Conservation (phyloP, 2,888 invertebrate genomes). For the Cheilosia scutellata region DNA sequence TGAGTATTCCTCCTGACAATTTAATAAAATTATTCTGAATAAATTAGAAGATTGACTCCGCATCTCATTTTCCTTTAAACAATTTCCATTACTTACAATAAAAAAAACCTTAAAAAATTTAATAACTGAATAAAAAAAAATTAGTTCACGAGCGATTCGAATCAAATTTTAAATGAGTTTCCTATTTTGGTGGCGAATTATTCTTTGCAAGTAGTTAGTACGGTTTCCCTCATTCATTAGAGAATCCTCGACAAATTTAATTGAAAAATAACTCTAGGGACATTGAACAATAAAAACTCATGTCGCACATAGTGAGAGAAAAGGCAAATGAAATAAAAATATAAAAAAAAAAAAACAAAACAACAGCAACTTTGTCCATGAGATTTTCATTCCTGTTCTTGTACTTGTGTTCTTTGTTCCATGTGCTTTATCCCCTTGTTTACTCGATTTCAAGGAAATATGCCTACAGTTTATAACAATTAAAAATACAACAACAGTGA, state of each 20-base stretch:
- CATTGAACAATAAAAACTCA: slow-evolving; percentile 44
- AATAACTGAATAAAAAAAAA: slow-evolving; percentile 8
- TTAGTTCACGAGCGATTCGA: slow-evolving; percentile 20
- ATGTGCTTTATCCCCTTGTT: slow-evolving; percentile 5
- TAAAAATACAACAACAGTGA: slow-evolving; percentile 32
- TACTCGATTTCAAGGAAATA: slow-evolving; percentile 37
- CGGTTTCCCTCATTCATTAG: slow-evolving; percentile 19
- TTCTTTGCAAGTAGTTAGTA: slow-evolving; percentile 17
- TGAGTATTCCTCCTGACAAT: neutral
- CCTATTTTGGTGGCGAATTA: neutral
- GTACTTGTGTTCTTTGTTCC: slow-evolving; percentile 45
- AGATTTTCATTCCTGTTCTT: slow-evolving; percentile 48
- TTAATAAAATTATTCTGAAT: neutral
- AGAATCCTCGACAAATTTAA: slow-evolving; percentile 31
- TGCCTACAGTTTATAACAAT: slow-evolving; percentile 48
- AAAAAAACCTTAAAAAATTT: slow-evolving; percentile 5
- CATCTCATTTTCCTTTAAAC: neutral
- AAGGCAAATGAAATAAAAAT: slow-evolving; percentile 55
- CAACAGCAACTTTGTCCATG: slow-evolving; percentile 40
- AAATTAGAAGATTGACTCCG: neutral
- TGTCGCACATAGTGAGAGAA: slow-evolving; percentile 8
- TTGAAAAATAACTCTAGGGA: slow-evolving; percentile 25
- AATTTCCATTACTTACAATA: neutral
- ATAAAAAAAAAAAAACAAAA: neutral
- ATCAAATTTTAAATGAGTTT: slow-evolving; percentile 31